Base-by-base conservation (phyloP, 2,113 vertebrate species). In the Trochalopteron elliotii region DNA sequence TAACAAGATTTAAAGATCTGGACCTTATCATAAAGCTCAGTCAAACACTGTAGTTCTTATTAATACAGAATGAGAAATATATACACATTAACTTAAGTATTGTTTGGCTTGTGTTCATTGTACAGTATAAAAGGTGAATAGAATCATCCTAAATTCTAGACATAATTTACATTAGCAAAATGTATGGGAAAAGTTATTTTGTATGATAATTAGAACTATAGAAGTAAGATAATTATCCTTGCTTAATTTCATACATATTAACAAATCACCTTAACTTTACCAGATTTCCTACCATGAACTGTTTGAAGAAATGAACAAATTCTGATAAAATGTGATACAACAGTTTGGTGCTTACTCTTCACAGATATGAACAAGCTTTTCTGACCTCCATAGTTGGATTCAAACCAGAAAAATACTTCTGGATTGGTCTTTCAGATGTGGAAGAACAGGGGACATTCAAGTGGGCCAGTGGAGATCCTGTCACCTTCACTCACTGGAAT, bases 281-380 rank as follows among this genome's bases (percentile, higher is more conserved):
- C 27, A 71, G 10, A 52, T 45, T 70, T 80, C 11, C 20, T 82
- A 16, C 33, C 24, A 35, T 37, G 10, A 72, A 61, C 10, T 67
- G 2, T 77, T 86, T 60, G 52, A 93, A 90, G 35, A 83, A 72
- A 88, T 49, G 8, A 47, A 61, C 18, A 35, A 71, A 79, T 60
- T 45, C 9, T 5, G 5, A 24, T 50, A 44, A 81, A 78, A 70
- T 40, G 9, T 49, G 30, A 37, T 57, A 59, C 8, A n/a, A 50
- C 23, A 35, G 1, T 59, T 71, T 69, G 53, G 30, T 87, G 25
- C 21, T 94, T 94, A 33, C n/a, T 55, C 23, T 86, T 95, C 64
- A 60, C 96, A 99, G 99, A 89, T 99, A 99, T 91, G 99, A 99
- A 87, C 99, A 99, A 94, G 99, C 99, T 47, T 99, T 99, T 96